These are phyloP conservation scores for Nymphalis io DNA, from an alignment of 1,140 invertebrate species.

Conservation along the genomic window DNA sequence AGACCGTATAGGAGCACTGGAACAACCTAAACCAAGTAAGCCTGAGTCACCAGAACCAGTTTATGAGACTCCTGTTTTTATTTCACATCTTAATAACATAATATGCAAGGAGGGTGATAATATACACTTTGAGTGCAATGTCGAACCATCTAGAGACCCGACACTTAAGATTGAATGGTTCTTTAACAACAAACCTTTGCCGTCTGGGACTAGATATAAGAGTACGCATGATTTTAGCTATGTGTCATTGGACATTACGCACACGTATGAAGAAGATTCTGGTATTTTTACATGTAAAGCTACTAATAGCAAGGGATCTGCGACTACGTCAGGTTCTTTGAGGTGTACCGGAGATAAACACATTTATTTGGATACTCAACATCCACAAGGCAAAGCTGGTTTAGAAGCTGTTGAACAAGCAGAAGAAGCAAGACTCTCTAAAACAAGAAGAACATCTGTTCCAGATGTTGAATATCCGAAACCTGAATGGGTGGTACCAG, in stretches of 20 bases:
- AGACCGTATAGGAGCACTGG: constrained; percentile 91
- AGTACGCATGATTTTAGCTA: constrained; percentile 95
- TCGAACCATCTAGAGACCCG: constrained; percentile 96
- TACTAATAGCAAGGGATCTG: constrained; percentile 93
- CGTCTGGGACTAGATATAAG: constrained; percentile 90
- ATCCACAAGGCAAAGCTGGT: constrained; percentile 93
- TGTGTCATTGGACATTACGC: constrained; percentile 90
- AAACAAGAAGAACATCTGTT: constrained; percentile 82
- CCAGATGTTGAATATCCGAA: constrained; percentile 91
- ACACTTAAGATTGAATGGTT: constrained; percentile 97
- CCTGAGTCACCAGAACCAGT: constrained; percentile 86
- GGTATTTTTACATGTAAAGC: constrained; percentile 96
- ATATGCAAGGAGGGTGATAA: constrained; percentile 94
- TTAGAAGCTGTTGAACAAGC: constrained; percentile 92
- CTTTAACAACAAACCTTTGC: constrained; percentile 91
- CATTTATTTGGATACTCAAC: constrained; percentile 93
- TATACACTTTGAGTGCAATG: constrained; percentile 96
- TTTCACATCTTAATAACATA: constrained; percentile 94
- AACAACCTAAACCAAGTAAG: constrained; percentile 86
- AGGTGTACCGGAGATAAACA: constrained; percentile 89
- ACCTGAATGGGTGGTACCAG: constrained; percentile 92
- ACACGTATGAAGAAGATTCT: constrained; percentile 92
- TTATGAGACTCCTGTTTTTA: constrained; percentile 93
- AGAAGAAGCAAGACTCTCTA: constrained; percentile 88
- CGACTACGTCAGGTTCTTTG: constrained; percentile 92